These are phyloP conservation scores for Melanocharis versteri DNA, from an alignment of 2,113 vertebrate genomes.

Conservation along the genomic window DNA sequence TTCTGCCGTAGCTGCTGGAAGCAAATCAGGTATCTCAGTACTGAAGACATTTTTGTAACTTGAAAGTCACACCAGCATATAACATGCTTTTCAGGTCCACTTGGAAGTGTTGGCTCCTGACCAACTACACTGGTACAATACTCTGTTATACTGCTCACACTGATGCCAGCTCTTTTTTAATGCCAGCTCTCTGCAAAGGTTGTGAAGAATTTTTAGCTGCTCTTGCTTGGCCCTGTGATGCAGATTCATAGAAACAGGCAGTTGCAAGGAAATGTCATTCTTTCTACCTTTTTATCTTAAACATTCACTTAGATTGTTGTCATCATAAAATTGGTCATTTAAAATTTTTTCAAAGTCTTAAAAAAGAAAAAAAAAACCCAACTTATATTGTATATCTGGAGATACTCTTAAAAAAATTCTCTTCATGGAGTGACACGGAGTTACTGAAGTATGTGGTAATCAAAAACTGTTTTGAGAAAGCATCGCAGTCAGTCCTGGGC, in stretches of 20 bases:
- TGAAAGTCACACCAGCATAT: not conserved
- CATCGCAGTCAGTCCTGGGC: not conserved
- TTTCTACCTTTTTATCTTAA: not conserved
- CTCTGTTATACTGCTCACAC: not conserved
- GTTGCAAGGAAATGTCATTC: not conserved
- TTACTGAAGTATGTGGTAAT: not conserved
- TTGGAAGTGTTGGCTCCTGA: not conserved
- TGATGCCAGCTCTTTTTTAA: not conserved
- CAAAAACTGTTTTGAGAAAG: not conserved
- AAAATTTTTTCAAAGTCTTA: not conserved
- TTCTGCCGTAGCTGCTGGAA: not conserved
- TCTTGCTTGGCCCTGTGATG: not conserved
- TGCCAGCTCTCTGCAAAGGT: not conserved
- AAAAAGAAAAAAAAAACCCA: not conserved
- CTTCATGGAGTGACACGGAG: not conserved
- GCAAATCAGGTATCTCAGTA: not conserved
- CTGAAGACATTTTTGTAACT: not conserved
- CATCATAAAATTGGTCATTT: not conserved
- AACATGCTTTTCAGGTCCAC: not conserved
- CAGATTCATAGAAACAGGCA: not conserved
- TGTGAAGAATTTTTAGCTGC: not conserved
- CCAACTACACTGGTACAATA: not conserved
- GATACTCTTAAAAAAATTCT: not conserved
- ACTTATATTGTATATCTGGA: not conserved
- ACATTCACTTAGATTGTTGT: not conserved